A percentile compares a stretch with the other conserved stretches of the same genome.
Conservation (phyloP, 2,113 vertebrate genomes). For the Riparia riparia region DNA sequence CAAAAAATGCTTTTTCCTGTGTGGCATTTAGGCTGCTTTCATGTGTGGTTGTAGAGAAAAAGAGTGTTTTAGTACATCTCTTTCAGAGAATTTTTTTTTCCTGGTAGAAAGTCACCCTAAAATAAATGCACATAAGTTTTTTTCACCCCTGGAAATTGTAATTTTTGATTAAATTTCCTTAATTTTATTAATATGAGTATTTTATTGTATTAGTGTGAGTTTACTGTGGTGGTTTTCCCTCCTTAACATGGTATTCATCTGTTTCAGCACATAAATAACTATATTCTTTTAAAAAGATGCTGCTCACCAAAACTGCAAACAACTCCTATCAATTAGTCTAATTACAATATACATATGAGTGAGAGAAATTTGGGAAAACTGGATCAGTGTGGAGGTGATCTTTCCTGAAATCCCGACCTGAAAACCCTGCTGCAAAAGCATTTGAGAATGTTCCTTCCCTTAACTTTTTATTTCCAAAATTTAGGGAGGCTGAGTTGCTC, state of each 20-base stretch:
- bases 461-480: not conserved
- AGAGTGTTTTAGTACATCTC: not conserved
- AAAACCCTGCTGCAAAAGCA: not conserved
- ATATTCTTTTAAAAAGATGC: not conserved
- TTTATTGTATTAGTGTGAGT: not conserved
- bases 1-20: not conserved
- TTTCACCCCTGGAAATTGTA: not conserved
- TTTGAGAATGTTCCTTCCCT: no score
- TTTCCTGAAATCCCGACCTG: not conserved
- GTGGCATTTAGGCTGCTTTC: not conserved
- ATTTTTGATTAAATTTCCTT: not conserved
- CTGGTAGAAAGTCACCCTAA: not conserved
- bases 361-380: not conserved
- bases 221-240: not conserved
- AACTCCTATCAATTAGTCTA: not conserved
- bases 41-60: not conserved
- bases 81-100: not conserved
- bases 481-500: not conserved
- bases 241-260: not conserved
- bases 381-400: not conserved
- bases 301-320: not conserved
- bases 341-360: rapidly evolving
- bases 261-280: not conserved
- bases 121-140: not conserved
- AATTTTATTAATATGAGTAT: not conserved